phyloP scores from a whole-genome alignment of 2,797 vertebrate species.

The Cottoperca gobio region DNA sequence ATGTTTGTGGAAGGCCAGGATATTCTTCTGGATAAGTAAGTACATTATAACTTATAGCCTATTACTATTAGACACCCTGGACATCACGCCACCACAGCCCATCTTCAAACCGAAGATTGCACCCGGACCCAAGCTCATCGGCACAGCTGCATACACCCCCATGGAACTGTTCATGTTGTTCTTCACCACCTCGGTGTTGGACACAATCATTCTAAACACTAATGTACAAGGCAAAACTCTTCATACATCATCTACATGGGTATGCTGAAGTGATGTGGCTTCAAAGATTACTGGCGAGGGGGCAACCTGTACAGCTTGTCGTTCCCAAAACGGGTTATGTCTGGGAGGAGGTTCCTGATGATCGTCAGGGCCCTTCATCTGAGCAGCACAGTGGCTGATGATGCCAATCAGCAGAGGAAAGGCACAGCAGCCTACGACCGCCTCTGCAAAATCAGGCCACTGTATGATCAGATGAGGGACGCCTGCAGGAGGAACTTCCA shows the following conservation, averaged over 20 bases:
- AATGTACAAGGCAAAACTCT: conserved; percentile 23
- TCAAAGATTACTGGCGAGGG: conserved; percentile 6
- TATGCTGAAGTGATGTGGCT: not conserved
- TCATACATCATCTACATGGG: conserved; percentile 15
- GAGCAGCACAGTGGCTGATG: not conserved
- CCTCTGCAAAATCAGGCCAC: conserved; percentile 39
- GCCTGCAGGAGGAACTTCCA: conserved; percentile 34
- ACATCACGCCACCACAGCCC: too few species aligned
- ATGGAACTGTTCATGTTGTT: too few species aligned
- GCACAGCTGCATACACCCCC: too few species aligned
- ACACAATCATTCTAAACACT: conserved; percentile 32
- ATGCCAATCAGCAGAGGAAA: not conserved
- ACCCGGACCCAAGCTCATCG: too few species aligned
- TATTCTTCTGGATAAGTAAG: too few species aligned
- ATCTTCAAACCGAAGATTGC: too few species aligned
- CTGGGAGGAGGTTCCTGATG: conserved; percentile 1
- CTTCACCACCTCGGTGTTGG: too few species aligned
- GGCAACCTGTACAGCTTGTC: not conserved
- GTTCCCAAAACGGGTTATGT: not conserved
- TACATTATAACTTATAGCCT: too few species aligned
- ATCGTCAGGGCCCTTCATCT: not conserved
- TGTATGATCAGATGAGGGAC: conserved; percentile 14
- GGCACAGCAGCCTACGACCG: conserved; percentile 20
- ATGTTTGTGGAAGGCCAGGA: too few species aligned
- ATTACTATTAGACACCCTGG: too few species aligned